Conservation (phyloP, 1,140 invertebrate genomes). For the Galendromus occidentalis region DNA sequence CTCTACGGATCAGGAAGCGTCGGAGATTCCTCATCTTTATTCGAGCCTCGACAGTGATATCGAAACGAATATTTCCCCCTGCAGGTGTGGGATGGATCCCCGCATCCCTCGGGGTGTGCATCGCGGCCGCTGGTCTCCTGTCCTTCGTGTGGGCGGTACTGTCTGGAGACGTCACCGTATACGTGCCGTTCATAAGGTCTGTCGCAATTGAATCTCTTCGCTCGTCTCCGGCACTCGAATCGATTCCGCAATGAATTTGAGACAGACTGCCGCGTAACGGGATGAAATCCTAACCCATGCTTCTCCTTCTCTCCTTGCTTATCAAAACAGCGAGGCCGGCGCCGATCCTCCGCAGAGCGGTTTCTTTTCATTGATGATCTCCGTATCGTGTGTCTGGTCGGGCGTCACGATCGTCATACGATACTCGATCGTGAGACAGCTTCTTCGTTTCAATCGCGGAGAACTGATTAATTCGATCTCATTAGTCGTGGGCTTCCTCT, state of each 20-base stretch:
- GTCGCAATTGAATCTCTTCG: too few relatives aligned
- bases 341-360: constrained; percentile 5
- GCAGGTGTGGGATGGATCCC: constrained; percentile 2
- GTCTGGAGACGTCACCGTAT: neutral
- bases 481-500: neutral
- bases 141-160: constrained; percentile 3
- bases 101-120: neutral
- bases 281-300: too few relatives aligned
- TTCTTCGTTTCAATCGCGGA: neutral
- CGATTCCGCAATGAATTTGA: neutral
- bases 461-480: neutral
- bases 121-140: neutral
- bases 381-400: neutral
- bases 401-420: neutral
- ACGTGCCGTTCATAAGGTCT: neutral
- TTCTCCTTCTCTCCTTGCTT: neutral
- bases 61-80: too few relatives aligned
- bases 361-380: constrained; percentile 9
- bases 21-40: too few relatives aligned
- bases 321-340: neutral
- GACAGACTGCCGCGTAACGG: too few relatives aligned
- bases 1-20: too few relatives aligned
- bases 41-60: too few relatives aligned
- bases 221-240: neutral
- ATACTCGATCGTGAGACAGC: neutral